Base-by-base conservation (phyloP, 2,888 invertebrate species). In the Yponomeuta malinellus region DNA sequence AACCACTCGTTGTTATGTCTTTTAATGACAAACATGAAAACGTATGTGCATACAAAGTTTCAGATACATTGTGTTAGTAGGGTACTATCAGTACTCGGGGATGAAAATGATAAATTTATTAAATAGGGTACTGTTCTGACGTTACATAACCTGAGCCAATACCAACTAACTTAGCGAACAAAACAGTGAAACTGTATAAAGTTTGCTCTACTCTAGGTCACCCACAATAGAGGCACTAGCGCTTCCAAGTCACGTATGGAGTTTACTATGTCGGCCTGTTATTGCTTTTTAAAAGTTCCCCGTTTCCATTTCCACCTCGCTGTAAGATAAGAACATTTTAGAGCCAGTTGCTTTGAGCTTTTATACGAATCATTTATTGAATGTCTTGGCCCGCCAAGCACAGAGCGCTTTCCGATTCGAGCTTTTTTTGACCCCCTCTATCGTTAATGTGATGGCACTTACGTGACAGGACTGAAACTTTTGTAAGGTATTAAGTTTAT, bases 211-310 rank as follows among this genome's bases (percentile, higher is more conserved):
- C 52, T 15, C 52, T 59, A 59, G 52, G 52, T 15, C 52, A 5
- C 52, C 52, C 52, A 59, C 52, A 59, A 59, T 59, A 59, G 52
- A 59, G 52, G 52, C 52, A 15, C 52, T 59, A 59, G 52, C 15
- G 52, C 52, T 59, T 59, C 52, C 52, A 59, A 59, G 52, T 59
- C 52, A 59, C 52, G 52, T 59, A 59, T 59, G 52, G 52, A 59
- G 52, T 59, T 59, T 59, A 59, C 52, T 59, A 59, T 59, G 52
- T 15, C 52, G 52, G 15, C 52, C 15, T 59, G 4, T 59, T 59
- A 59, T 59, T 59, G 52, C 52, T 59, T 59, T 59, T 59, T 59
- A 59, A 59, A 59, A 59, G 52, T 59, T 59, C 15, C 52, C 52
- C 52, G 12, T 59, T 59, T 59, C 52, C 15, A 59, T 59, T 59